Base-by-base conservation (phyloP, 2,797 vertebrate genomes). In the Streptopelia turtur region DNA sequence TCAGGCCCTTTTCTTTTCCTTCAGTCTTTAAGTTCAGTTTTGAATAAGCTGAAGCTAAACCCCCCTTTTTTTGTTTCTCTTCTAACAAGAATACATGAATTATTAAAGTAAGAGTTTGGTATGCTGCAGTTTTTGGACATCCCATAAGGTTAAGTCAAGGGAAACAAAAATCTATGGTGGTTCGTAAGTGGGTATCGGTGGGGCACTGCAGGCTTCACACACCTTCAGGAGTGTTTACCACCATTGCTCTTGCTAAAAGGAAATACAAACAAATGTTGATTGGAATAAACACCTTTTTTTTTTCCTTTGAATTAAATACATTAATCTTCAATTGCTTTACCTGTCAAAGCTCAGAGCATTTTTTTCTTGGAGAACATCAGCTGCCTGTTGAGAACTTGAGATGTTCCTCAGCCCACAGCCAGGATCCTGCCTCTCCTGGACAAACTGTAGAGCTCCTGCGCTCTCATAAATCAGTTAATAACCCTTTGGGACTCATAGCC, bases 301-400 rank as follows among this genome's bases (percentile, higher is more conserved):
- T 63, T 31, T 22, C 33, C 30, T 80, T 75, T 69, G 55, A 93
- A 93, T 85, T 83, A 83, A 89, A 92, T 6, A 6, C 37, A 85
- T 83, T 83, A 1, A 2, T 83, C 79, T 83, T 75, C 3, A 59
- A 39, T 14, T 31, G 12, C 41, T 90, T 92, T 60, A 85, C 30
- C 30, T 28, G 61, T 89, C 78, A 80, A 79, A 79, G 71, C 60
- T 89, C 43, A 68, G 72, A 86, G 82, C 18, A 49, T 3, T 59
- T 66, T 66, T 80, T 65, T 87, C 35, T 77, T 81, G 47, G n/a
- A 82, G 79, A 83, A 92, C 87, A 63, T 35, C 89, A 91, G 55
- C 45, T 6, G 7, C 65, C 93, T 90, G 79, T 87, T 93, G 90
- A 72, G 83, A 81, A 35, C 30, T 33, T 3, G 2, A 91, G 60